phyloP scores from a whole-genome alignment of 2,888 invertebrate species.

The Philereme vetulata region DNA sequence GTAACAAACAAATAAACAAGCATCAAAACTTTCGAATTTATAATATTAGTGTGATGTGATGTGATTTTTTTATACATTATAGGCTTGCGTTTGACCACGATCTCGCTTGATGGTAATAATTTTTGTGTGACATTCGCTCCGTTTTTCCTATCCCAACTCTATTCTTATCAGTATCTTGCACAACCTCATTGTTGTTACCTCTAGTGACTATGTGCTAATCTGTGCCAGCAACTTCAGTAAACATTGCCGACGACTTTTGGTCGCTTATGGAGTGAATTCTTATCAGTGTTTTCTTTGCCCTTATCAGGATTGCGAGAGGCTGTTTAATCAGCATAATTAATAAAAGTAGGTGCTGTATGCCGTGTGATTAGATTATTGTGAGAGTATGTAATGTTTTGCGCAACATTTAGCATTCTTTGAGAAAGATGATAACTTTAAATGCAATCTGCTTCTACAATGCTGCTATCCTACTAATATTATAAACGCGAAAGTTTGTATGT shows the following conservation, averaged over 20 bases:
- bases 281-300: constrained; percentile 23
- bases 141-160: not conserved
- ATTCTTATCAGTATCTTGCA: constrained; percentile 38
- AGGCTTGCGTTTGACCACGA: too few relatives aligned
- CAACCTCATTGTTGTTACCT: constrained; percentile 44
- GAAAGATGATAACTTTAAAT: not conserved
- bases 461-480: too few relatives aligned
- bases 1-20: too few relatives aligned
- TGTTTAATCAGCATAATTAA: constrained; percentile 35
- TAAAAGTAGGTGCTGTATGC: constrained; percentile 2
- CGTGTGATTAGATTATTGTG: constrained; percentile 5
- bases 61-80: too few relatives aligned
- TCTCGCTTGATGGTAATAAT: too few relatives aligned
- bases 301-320: constrained; percentile 28
- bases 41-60: too few relatives aligned
- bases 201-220: not conserved
- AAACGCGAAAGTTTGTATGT: too few relatives aligned
- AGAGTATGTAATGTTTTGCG: not conserved
- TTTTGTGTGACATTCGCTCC: not conserved
- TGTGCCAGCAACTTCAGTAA: constrained; percentile 44
- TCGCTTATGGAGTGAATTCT: constrained; percentile 39
- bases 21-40: too few relatives aligned
- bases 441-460: not conserved
- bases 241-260: constrained; percentile 44
- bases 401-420: not conserved